Evolutionary conservation across 92 coral and sea anemone genomes (phyloP).

Genomic region (Palythoa grandiflora): DNA sequence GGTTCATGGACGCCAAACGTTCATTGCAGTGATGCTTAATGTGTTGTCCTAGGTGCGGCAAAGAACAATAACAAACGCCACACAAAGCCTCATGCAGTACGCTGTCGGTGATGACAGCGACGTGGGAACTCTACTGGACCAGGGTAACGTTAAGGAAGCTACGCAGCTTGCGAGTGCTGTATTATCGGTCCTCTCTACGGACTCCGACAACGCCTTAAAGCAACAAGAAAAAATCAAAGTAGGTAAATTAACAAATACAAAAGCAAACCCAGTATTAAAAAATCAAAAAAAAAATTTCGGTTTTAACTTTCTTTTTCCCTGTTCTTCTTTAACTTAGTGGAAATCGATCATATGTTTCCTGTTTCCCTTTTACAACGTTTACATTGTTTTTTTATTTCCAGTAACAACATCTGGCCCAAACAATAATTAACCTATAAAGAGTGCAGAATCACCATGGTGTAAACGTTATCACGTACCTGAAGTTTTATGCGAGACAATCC

Average conservation of each 20-base stretch:
- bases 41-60: slow-evolving; percentile 49
- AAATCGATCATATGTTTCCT: too few species aligned
- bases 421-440: too few species aligned
- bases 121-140: slow-evolving; percentile 63
- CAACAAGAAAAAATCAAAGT: slow-evolving; percentile 77
- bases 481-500: too few species aligned
- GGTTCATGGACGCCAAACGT: not conserved
- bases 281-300: too few species aligned
- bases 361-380: too few species aligned
- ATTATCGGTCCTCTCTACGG: slow-evolving; percentile 74
- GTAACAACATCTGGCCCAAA: too few species aligned
- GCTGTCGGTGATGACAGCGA: slow-evolving; percentile 80
- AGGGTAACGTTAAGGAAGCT: slow-evolving; percentile 78
- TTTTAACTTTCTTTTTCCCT: too few species aligned
- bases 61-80: slow-evolving; percentile 50
- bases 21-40: not conserved
- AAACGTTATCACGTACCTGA: too few species aligned
- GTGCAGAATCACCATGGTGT: too few species aligned
- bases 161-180: slow-evolving; percentile 84
- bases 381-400: too few species aligned
- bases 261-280: too few species aligned
- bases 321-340: too few species aligned
- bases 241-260: not conserved
- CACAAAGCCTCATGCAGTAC: slow-evolving; percentile 61
- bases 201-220: slow-evolving; percentile 49